Evolutionary conservation across 2,113 vertebrate species (phyloP), one percentile per base, ranked within the genome.

Genomic region (Crotophaga sulcirostris): DNA sequence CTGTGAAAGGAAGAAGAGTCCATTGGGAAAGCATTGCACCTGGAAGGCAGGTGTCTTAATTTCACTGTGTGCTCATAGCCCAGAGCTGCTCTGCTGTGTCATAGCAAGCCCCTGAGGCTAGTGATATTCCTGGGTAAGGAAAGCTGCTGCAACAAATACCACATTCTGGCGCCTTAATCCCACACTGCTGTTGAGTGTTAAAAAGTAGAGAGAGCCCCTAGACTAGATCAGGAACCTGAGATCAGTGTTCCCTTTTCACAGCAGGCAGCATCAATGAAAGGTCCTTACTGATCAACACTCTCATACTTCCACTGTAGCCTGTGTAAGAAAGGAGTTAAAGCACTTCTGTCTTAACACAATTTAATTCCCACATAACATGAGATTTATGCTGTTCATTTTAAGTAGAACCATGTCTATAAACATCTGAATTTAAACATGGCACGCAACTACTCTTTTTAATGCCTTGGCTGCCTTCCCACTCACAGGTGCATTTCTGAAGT

Each of bases 381-480:
- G 20, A 86, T 52, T 81, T 70, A 58, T 90, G 33, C 4, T 34
- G 33, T 68, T 54, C 16, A 66, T 58, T 70, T 68, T 14, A 84
- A 67, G 60, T 16, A 92, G 51, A 77, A 44, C 20, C 18, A 25
- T 33, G 42, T 34, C 63, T 63, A 70, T 51, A 92, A 84, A 77
- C 45, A 33, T 12, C 55, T 75, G 68, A 59, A 67, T 83, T 83
- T 60, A 7, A 87, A 94, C 91, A 67, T 8, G 33, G 18, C 58
- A 64, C 17, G 16, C 34, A 91, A 31, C 13, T 51, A 60, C n/a
- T 70, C 44, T 79, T 91, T 84, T 52, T 54, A 89, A 75, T 72
- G 55, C 33, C 18, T 84, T 56, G 68, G 40, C 45, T 90, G 72
- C 69, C 45, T 87, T 85, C 84, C 84, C 51, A 93, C 87, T 89